Conservation (phyloP, 2,888 invertebrate genomes). For the Heteromurus nitidus region DNA sequence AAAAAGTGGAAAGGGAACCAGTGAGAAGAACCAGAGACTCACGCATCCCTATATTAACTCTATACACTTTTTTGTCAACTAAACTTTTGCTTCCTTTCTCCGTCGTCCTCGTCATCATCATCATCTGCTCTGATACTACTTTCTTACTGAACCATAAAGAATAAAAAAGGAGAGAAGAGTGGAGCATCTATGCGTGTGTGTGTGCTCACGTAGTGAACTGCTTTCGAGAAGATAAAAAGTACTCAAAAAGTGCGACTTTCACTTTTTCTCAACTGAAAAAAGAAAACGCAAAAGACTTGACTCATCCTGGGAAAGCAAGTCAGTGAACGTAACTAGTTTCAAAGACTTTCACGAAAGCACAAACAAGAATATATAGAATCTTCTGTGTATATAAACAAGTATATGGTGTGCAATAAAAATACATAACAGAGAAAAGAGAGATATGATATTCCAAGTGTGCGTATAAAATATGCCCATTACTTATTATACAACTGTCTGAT, state of each 20-base stretch:
- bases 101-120: no score
- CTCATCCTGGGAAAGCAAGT: constrained; percentile 7
- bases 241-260: constrained; percentile 41
- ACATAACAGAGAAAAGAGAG: no score
- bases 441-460: not conserved
- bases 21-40: not conserved
- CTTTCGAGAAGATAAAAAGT: constrained; percentile 6
- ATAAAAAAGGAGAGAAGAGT: not conserved
- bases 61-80: no score
- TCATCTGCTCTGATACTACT: not conserved
- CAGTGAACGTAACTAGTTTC: constrained; percentile 1
- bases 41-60: constrained; percentile 1
- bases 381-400: no score
- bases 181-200: not conserved
- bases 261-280: constrained; percentile 18
- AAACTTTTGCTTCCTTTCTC: not conserved
- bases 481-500: constrained; percentile 1
- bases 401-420: no score
- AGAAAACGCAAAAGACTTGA: not conserved
- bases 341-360: constrained; percentile 1
- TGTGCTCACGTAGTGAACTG: not conserved
- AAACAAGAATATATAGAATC: constrained; percentile 21
- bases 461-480: constrained; percentile 6
- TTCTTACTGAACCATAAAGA: not conserved
- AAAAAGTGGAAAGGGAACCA: constrained; percentile 1